Percentiles rank a stretch among this genome's conserved stretches.
phyloP scores from a whole-genome alignment of 1,140 invertebrate species.

The Penaeus japonicus region DNA sequence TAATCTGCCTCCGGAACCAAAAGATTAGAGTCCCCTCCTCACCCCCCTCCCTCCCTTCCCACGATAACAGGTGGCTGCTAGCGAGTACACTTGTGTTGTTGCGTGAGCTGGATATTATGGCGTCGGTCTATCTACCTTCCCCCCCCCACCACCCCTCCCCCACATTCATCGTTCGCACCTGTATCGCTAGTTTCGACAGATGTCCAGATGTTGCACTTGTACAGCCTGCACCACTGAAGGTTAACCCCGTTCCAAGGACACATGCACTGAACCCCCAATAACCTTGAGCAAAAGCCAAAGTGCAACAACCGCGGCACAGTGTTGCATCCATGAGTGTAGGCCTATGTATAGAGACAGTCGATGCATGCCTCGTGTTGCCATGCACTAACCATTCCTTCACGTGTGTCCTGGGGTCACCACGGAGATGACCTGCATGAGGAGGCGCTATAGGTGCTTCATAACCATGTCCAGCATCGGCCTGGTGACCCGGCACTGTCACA shows the following conservation, averaged over 20 bases:
- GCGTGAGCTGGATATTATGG: not conserved
- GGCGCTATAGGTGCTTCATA: not conserved
- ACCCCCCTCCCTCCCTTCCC: not conserved
- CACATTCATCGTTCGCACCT: not conserved
- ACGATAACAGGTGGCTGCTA: not conserved
- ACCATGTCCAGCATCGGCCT: no score
- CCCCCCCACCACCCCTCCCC: not conserved
- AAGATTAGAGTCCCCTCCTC: not conserved
- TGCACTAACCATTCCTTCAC: conserved; percentile 25
- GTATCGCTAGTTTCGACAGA: not conserved
- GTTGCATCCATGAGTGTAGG: no score
- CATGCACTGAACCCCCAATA: no score
- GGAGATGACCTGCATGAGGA: not conserved
- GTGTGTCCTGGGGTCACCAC: not conserved
- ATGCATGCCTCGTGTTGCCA: not conserved
- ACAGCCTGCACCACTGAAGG: no score
- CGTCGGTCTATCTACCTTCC: no score
- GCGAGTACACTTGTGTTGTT: not conserved
- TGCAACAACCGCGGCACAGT: no score
- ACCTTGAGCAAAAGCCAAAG: no score
- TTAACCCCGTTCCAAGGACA: no score
- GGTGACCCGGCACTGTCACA: no score
- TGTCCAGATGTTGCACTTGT: no score
- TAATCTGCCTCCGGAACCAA: conserved; percentile 1
- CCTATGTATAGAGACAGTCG: not conserved